Percentiles rank a stretch among this genome's conserved stretches.
Evolutionary conservation across 1,140 invertebrate species (phyloP).

Genomic region (Ephestia elutella): DNA sequence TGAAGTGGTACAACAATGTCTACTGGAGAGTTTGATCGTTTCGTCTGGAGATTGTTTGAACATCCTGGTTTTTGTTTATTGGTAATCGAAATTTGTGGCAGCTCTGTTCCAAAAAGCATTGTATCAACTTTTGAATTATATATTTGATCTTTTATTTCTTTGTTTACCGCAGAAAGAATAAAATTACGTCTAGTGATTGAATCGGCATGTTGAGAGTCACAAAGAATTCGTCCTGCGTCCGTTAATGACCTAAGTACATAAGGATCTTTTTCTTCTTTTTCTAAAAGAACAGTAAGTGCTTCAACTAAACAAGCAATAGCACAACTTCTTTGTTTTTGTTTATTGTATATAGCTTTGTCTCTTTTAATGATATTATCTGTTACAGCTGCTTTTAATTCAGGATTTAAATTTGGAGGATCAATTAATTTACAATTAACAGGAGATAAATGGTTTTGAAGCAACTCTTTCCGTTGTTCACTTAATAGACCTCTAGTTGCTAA

Average conservation of each 20-base stretch:
- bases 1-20: not conserved
- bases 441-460: conserved; percentile 9
- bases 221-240: conserved; percentile 8
- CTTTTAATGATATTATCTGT: conserved; percentile 10
- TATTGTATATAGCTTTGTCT: conserved; percentile 13
- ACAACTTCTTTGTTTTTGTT: conserved; percentile 13
- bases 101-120: conserved; percentile 21
- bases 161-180: conserved; percentile 16
- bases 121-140: conserved; percentile 20
- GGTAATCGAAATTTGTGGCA: not conserved
- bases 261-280: conserved; percentile 7
- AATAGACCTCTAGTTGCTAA: not conserved
- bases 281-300: conserved; percentile 6
- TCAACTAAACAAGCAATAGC: conserved; percentile 14
- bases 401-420: conserved; percentile 11
- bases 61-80: not conserved
- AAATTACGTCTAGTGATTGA: conserved; percentile 19
- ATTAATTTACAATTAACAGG: conserved; percentile 17
- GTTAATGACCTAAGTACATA: conserved; percentile 1
- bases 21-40: not conserved
- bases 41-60: not conserved
- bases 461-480: conserved; percentile 13
- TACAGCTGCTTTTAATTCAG: conserved; percentile 11
- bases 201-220: conserved; percentile 15
- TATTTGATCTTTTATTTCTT: conserved; percentile 27